Percentiles rank a stretch among this genome's conserved stretches.
Evolutionary conservation across 64 coral and sea anemone genomes (phyloP).

Genomic region (Trachythela sp.): DNA sequence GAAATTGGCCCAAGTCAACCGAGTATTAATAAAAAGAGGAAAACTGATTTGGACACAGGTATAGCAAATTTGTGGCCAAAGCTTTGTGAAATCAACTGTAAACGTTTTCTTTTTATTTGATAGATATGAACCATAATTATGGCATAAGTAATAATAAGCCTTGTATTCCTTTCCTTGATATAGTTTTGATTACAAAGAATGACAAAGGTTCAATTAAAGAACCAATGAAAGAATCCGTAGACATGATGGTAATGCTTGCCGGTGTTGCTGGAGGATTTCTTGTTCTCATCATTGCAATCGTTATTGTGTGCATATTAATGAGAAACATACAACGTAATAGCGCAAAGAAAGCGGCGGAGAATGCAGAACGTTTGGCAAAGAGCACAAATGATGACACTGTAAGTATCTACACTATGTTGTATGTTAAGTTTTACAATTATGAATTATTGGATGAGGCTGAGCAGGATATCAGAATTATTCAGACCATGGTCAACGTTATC

Average conservation of each 20-base stretch:
- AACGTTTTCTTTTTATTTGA: too few relatives aligned
- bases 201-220: background rate
- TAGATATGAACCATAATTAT: too few relatives aligned
- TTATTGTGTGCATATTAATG: conserved; percentile 61
- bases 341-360: conserved; percentile 19
- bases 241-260: conserved; percentile 55
- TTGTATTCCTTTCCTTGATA: background rate
- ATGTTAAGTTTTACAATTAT: background rate
- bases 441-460: too few relatives aligned
- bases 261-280: conserved; percentile 77
- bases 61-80: background rate
- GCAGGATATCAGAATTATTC: too few relatives aligned
- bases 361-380: background rate
- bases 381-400: conserved; percentile 9
- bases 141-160: too few relatives aligned
- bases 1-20: background rate
- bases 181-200: background rate
- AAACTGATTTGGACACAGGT: background rate
- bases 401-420: background rate
- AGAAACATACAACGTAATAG: conserved; percentile 70
- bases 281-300: conserved; percentile 57
- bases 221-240: background rate
- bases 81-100: background rate
- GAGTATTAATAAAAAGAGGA: background rate
- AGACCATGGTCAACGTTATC: too few relatives aligned